Evolutionary conservation across 2,888 invertebrate genomes (phyloP), one percentile per base, ranked within the genome.

Genomic region (Leistus spinibarbis): DNA sequence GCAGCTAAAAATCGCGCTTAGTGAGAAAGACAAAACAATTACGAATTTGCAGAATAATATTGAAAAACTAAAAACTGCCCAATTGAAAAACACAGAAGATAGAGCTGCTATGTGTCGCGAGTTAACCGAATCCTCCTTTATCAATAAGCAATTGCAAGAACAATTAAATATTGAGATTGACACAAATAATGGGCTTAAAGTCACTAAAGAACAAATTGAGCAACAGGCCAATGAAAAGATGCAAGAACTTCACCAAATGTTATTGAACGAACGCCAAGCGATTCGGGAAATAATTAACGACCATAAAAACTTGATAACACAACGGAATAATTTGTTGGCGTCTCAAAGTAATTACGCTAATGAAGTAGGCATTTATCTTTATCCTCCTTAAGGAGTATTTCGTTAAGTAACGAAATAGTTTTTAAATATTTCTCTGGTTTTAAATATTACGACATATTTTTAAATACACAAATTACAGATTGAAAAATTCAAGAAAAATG

Each of bases 21-120:
- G 80, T 22, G 82, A 82, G 76, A 81, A 80, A 69, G 84, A 85
- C 56, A 79, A 78, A 19, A 79, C 80, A 54, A 85, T 85, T 23
- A 70, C 76, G 3, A 79, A 84, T 64, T 77, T 85, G n/a, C 80
- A 82, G 77, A 77, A 70, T 5, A 83, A 79, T 76, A 78, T 85
- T 10, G 81, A 83, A 66, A 79, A 82, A 77, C 76, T 85, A 57
- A 83, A 82, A 73, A 80, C 81, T 19, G 76, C 82, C 3, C 84
- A 85, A 73, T 76, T 82, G 53, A 81, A 83, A 74, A 81, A 80
- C 68, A 79, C 81, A 1, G 83, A 83, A 77, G 85, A 85, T 64
- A 85, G 84, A 77, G 71, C 82, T 3, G 81, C 83, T 5, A 77
- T 85, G 3, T 84, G 84, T 75, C 81, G 82, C 62, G 84, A 85